These are phyloP conservation scores for Hippoglossus hippoglossus DNA, from an alignment of 2,797 vertebrate species.

Conservation along the genomic window DNA sequence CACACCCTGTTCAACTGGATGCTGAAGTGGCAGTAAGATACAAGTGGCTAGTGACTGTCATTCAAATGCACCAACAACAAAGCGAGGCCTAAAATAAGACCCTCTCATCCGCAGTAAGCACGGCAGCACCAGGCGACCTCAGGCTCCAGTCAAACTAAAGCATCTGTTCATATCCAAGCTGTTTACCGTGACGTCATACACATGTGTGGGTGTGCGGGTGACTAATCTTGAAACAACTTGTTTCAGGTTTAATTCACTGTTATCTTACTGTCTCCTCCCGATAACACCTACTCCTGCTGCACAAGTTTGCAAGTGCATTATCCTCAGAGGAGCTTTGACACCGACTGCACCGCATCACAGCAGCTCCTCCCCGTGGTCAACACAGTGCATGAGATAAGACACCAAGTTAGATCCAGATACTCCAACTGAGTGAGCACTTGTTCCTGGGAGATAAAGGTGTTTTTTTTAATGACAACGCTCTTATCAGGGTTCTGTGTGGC, in stretches of 20 bases:
- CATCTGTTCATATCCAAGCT: not conserved
- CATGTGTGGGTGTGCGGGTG: not conserved
- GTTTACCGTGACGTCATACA: not conserved
- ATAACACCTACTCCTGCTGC: not conserved
- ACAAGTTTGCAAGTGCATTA: not conserved
- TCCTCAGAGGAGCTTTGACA: not conserved
- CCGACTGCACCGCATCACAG: conserved; percentile 19
- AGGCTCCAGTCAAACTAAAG: not conserved
- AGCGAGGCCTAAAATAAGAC: conserved; percentile 1
- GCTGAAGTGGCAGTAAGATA: conserved; percentile 48
- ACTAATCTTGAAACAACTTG: conserved; percentile 1
- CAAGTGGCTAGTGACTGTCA: conserved; percentile 37
- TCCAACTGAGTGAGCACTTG: not conserved
- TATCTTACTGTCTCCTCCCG: conserved; percentile 7
- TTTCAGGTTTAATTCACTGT: conserved; percentile 3
- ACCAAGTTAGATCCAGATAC: not conserved
- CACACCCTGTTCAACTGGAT: conserved; percentile 53
- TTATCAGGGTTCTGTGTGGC: not conserved
- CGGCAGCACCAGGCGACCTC: conserved; percentile 19
- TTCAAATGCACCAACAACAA: conserved; percentile 48
- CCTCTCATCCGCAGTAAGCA: conserved; percentile 16
- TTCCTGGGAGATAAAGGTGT: not conserved
- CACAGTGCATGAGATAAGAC: conserved; percentile 10
- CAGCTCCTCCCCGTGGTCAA: conserved; percentile 68
- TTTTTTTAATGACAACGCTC: conserved; percentile 9